These are phyloP conservation scores for Liolophura sinensis DNA, from an alignment of 1,140 invertebrate species.

Conservation along the genomic window DNA sequence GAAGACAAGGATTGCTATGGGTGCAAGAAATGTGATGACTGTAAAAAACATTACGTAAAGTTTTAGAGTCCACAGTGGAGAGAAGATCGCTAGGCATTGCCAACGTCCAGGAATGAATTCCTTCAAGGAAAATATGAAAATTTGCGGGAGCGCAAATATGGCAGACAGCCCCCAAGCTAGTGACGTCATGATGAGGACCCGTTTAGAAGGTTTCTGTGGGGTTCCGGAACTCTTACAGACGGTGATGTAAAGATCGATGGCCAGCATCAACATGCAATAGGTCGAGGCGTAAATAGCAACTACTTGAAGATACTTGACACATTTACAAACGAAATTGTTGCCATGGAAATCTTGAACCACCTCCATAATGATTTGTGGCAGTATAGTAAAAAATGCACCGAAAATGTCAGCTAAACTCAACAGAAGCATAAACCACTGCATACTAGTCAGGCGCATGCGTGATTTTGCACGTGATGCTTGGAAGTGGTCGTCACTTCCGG, in stretches of 20 bases:
- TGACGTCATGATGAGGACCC: constrained; percentile 59
- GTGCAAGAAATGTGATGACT: no score
- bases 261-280: constrained; percentile 89
- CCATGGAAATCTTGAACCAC: constrained; percentile 67
- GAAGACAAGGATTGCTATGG: no score
- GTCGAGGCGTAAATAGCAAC: constrained; percentile 91
- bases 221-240: constrained; percentile 66
- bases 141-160: constrained; percentile 69
- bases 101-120: no score
- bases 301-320: constrained; percentile 70
- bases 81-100: no score
- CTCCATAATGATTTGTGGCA: constrained; percentile 73
- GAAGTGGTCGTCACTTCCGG: no score
- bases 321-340: constrained; percentile 64
- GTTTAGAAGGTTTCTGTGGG: no score
- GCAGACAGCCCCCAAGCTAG: constrained; percentile 66
- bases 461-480: no score
- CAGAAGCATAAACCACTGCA: constrained; percentile 75
- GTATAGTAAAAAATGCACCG: constrained; percentile 70
- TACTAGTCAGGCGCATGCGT: constrained; percentile 67
- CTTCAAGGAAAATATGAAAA: constrained; percentile 30
- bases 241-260: constrained; percentile 91
- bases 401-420: constrained; percentile 72
- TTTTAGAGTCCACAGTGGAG: no score
- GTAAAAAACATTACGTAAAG: no score